Percentiles rank a stretch among this genome's conserved stretches.
phyloP scores from a whole-genome alignment of 2,888 invertebrate species.

The Xestia xanthographa region DNA sequence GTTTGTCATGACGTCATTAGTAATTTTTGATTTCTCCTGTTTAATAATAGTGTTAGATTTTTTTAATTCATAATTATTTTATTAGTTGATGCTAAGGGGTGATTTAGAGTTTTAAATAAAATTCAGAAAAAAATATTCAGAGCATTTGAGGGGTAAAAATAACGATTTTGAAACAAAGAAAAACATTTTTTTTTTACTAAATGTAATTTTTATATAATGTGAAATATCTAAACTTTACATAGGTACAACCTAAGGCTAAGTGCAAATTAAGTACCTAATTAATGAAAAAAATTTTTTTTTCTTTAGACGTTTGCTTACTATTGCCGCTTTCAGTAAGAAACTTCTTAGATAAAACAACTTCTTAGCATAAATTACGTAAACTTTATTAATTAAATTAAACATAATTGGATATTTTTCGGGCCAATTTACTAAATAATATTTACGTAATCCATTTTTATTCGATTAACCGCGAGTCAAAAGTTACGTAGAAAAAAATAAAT shows the following conservation, averaged over 20 bases:
- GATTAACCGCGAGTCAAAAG: neutral
- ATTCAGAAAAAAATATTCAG: too few relatives aligned
- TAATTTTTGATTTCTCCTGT: conserved; percentile 50
- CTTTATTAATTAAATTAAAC: too few relatives aligned
- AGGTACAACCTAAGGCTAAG: neutral
- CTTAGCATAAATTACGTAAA: too few relatives aligned
- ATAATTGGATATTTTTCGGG: conserved; percentile 28
- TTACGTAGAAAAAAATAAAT: neutral
- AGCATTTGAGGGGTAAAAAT: neutral
- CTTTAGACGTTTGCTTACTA: neutral
- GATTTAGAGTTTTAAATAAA: neutral
- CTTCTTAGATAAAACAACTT: neutral
- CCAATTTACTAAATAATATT: conserved; percentile 22
- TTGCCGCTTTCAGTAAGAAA: conserved; percentile 9
- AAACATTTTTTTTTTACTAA: neutral
- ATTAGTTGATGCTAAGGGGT: accelerated
- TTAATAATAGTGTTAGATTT: conserved; percentile 10
- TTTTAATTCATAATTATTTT: neutral
- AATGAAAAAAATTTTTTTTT: neutral
- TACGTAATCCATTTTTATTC: conserved; percentile 24
- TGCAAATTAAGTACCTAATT: neutral
- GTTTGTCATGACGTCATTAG: conserved; percentile 81
- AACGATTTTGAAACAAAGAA: neutral
- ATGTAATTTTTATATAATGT: neutral
- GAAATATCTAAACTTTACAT: neutral